phyloP scores from a whole-genome alignment of 2,888 invertebrate genomes.

The Aspidapion aeneum region DNA sequence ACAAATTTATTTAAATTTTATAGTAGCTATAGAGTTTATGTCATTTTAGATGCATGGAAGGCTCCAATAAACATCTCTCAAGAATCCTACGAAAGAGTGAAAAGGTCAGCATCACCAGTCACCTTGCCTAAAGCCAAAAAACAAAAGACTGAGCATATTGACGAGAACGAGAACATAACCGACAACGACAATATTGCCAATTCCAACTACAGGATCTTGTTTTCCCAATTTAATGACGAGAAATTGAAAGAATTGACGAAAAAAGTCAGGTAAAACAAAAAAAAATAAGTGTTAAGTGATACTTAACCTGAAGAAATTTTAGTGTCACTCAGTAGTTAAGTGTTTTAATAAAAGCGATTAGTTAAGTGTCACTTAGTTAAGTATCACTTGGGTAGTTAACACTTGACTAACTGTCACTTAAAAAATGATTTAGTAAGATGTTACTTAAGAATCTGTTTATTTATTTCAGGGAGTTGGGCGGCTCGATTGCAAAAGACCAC shows the following conservation, averaged over 20 bases:
- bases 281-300: too few relatives aligned
- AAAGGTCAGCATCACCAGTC: conserved; percentile 60
- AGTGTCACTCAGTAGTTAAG: too few relatives aligned
- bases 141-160: conserved; percentile 45
- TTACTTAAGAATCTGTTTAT: too few relatives aligned
- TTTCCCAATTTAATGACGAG: conserved; percentile 49
- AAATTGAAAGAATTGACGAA: conserved; percentile 46
- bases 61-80: conserved; percentile 86
- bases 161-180: conserved; percentile 40
- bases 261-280: conserved; percentile 49
- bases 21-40: too few relatives aligned
- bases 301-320: too few relatives aligned
- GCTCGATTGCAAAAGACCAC: conserved; percentile 70
- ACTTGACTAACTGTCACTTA: too few relatives aligned
- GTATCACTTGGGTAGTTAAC: too few relatives aligned
- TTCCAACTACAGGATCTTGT: conserved; percentile 53
- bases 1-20: too few relatives aligned
- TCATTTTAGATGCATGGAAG: conserved; percentile 87
- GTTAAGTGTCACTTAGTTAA: too few relatives aligned
- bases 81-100: conserved; percentile 81
- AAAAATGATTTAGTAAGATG: too few relatives aligned
- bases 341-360: too few relatives aligned
- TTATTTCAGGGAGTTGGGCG: conserved; percentile 70
- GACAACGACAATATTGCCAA: conserved; percentile 36
- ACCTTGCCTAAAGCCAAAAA: conserved; percentile 54